These are phyloP conservation scores for Microctenopoma steveboyesi DNA, from an alignment of 2,797 vertebrate species.

Conservation along the genomic window DNA sequence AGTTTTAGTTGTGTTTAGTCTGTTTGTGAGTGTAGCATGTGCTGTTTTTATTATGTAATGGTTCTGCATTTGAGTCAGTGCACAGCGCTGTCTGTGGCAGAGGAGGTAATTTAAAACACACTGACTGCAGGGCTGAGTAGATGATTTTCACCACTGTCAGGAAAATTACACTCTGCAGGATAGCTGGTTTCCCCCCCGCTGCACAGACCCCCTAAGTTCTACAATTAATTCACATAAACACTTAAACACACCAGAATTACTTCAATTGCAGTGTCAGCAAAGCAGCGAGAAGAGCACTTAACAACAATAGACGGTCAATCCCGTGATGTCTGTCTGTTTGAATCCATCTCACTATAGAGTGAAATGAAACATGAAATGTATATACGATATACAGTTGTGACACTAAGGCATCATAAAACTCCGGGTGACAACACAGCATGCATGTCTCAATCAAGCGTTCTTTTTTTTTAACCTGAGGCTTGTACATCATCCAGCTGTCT, in stretches of 20 bases:
- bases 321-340: not conserved
- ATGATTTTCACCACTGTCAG: conserved; percentile 9
- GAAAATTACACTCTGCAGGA: conserved; percentile 20
- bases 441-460: no score
- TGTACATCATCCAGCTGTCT: no score
- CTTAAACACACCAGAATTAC: not conserved
- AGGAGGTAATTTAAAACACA: not conserved
- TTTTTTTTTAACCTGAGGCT: no score
- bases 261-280: not conserved
- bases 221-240: conserved; percentile 28
- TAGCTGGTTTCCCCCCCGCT: conserved; percentile 32
- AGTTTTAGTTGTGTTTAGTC: conserved; percentile 28
- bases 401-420: no score
- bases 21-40: not conserved
- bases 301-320: no score
- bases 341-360: not conserved
- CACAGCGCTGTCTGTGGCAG: not conserved
- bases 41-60: not conserved
- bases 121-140: conserved; percentile 4
- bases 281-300: not conserved
- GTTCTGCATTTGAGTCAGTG: not conserved
- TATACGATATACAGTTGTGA: not conserved
- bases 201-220: conserved; percentile 1
- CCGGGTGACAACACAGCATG: no score
- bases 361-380: not conserved